Conservation (phyloP, 2,113 vertebrate genomes). For the Addax nasomaculatus region DNA sequence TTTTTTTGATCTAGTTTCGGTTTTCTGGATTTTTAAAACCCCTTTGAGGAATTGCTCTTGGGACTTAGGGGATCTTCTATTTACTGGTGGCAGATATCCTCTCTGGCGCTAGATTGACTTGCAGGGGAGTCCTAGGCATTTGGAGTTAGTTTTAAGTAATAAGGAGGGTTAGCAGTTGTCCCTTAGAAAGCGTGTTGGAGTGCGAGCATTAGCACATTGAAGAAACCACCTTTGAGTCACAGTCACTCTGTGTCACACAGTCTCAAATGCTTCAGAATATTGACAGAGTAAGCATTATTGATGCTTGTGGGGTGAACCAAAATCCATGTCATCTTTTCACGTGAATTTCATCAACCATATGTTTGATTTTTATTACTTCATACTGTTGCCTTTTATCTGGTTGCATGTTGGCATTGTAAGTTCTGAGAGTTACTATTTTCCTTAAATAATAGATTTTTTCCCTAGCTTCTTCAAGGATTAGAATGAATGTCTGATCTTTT, state of each 20-base stretch:
- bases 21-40: not conserved
- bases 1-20: not conserved
- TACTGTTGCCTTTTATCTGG: not conserved
- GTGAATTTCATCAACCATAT: not conserved
- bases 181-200: not conserved
- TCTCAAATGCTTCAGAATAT: not conserved
- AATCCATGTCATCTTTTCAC: not conserved
- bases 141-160: not conserved
- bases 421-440: not conserved
- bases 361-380: slow-evolving; percentile 13
- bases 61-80: not conserved
- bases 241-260: not conserved
- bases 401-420: not conserved
- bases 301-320: not conserved
- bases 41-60: not conserved
- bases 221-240: not conserved
- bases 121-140: not conserved
- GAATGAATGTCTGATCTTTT: not conserved
- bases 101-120: not conserved
- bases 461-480: not conserved
- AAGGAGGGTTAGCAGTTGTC: not conserved
- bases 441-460: slow-evolving; percentile 2
- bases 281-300: not conserved
- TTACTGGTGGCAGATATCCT: not conserved
- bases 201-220: not conserved